Evolutionary conservation across 2,797 vertebrate species (phyloP), one percentile per base, ranked within the genome.

Genomic region (Pseudochirops cupreus): DNA sequence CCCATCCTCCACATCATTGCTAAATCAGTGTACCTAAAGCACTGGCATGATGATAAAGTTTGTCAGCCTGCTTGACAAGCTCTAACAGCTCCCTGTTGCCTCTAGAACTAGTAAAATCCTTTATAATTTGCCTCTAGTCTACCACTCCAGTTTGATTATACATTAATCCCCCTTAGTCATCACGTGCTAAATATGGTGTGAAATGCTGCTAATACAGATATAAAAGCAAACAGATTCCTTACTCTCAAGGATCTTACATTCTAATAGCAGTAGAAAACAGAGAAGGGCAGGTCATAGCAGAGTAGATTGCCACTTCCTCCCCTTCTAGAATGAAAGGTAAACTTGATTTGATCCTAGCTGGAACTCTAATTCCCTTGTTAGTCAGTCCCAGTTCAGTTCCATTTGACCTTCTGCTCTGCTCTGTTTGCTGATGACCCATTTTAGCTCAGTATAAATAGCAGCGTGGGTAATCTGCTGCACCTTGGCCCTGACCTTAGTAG

Each of bases 361-460:
- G 74, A 46, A 50, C 74, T 87, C 0, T 50, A 46, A 87, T 87
- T 50, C 21, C 74, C 9, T 26, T 46, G 74, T 26, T 50, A 39
- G 39, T n/a, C 14, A 67, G 62, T 50, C 31, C 26, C 21, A 87
- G 39, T 50, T 46, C 31, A 50, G 33, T 46, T 87, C 74, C 74
- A 9, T 46, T 46, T 50, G 74, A 39, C 9, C 56, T 6, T 7
- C 57, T 91, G 92, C 56, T 92, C 50, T 59, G 62, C 29, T 95
- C 57, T 93, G 10, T 96, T 92, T 92, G 4, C 13, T 95, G 14
- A 28, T 92, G 1, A 24, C 24, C 92, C 57, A 4, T 24, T 87
- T 92, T 56, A 92, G 16, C 55, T 96, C 91, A 94, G 10, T 92
- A 62, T 93, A 29, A 59, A 6, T 2, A 91, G 12, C 56, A 29